Conservation (phyloP, 2,113 vertebrate genomes). For the Struthio camelus region DNA sequence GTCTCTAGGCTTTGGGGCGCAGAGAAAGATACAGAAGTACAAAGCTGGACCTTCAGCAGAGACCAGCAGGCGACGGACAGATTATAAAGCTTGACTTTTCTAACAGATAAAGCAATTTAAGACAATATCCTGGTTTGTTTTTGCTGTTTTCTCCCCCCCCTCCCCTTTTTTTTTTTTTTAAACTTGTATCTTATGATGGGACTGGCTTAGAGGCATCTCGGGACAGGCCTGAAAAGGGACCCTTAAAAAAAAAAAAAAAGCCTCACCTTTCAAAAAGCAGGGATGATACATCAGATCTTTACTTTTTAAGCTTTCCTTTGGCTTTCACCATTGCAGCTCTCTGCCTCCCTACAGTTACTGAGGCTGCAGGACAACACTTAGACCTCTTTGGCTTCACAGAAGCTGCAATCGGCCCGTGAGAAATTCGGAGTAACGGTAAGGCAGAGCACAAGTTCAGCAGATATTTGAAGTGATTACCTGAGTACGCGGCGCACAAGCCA, state of each 20-base stretch:
- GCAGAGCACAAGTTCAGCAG: neutral
- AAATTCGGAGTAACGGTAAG: neutral
- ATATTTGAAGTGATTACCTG: neutral
- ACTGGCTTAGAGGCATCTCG: no score
- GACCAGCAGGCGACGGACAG: neutral
- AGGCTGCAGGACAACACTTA: neutral
- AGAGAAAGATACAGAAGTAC: no score
- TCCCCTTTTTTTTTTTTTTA: no score
- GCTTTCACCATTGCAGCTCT: no score
- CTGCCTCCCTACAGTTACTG: accelerated
- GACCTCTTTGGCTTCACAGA: neutral
- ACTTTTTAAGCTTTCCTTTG: no score
- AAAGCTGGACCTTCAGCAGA: neutral
- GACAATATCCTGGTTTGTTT: neutral
- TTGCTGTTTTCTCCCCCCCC: no score
- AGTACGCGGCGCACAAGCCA: neutral
- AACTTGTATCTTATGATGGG: no score
- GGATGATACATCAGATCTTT: neutral
- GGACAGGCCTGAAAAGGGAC: neutral
- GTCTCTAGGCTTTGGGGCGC: no score
- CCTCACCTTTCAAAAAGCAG: neutral
- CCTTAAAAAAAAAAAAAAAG: neutral
- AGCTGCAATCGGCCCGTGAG: neutral
- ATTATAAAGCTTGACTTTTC: neutral
- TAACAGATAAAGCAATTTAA: accelerated